Percentiles rank a stretch among this genome's conserved stretches.
Conservation (phyloP, 2,797 vertebrate genomes). For the Morelia viridis region DNA sequence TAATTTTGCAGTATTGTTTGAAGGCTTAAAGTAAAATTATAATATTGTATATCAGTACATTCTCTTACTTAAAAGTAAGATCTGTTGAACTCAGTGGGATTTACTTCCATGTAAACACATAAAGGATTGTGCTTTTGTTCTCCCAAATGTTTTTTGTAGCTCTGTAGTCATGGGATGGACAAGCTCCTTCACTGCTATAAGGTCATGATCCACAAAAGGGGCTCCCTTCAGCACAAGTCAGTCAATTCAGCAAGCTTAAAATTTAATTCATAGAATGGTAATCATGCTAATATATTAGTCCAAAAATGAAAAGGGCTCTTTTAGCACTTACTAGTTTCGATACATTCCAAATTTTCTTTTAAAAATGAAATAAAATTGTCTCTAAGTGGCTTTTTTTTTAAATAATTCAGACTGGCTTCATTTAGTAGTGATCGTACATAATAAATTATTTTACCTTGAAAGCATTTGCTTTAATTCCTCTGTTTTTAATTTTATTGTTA, state of each 20-base stretch:
- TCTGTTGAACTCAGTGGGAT: neutral
- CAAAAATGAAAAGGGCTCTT: neutral
- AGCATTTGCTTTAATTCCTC: constrained; percentile 89
- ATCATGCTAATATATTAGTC: neutral
- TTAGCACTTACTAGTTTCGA: neutral
- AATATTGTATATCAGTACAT: neutral
- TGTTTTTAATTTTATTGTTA: constrained; percentile 90
- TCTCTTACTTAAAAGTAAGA: neutral
- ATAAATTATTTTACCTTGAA: constrained; percentile 85
- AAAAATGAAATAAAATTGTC: neutral
- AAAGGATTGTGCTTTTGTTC: neutral
- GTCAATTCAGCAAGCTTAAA: neutral
- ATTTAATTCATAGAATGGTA: neutral
- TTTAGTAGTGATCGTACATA: neutral
- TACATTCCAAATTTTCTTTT: neutral
- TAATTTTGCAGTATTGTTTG: neutral
- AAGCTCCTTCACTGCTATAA: neutral
- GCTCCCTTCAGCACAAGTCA: neutral
- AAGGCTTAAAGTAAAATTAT: neutral
- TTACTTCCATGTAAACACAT: neutral
- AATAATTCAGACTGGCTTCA: neutral
- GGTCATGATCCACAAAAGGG: neutral
- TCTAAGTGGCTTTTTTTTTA: neutral
- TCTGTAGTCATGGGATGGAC: neutral
- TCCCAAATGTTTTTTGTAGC: neutral